Conservation (phyloP, 1,140 invertebrate species). For the Vanessa tameamea region DNA sequence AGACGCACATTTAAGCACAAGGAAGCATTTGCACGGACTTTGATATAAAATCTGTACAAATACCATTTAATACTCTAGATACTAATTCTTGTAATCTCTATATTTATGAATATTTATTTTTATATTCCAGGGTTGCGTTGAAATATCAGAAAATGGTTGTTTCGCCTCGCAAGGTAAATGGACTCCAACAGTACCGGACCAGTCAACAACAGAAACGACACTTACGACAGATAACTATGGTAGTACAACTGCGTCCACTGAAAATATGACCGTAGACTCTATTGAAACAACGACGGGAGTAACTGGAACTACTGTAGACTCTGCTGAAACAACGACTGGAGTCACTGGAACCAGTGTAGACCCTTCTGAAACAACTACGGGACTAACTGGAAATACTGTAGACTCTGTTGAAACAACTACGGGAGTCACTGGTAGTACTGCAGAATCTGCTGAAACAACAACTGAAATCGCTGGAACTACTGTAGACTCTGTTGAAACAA, state of each 20-base stretch:
- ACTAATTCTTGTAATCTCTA: too few species aligned
- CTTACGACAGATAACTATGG: too few species aligned
- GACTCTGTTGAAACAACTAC: not conserved
- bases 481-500: not conserved
- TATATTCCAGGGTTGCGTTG: not conserved
- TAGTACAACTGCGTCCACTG: constrained; percentile 4
- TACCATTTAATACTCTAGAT: too few species aligned
- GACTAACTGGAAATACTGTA: not conserved
- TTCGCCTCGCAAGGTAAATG: not conserved
- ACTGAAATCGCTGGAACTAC: too few species aligned
- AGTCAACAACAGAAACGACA: too few species aligned
- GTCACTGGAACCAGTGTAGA: not conserved
- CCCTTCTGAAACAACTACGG: not conserved
- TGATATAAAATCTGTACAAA: too few species aligned
- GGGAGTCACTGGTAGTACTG: not conserved
- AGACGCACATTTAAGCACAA: too few species aligned
- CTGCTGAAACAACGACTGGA: too few species aligned
- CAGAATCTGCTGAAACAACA: not conserved
- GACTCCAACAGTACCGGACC: not conserved
- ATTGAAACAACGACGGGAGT: too few species aligned
- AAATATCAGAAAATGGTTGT: not conserved
- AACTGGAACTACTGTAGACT: not conserved
- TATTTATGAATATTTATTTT: too few species aligned
- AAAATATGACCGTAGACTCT: not conserved
- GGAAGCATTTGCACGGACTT: too few species aligned